A percentile compares a stretch with the other conserved stretches of the same genome.
Evolutionary conservation across 2,113 vertebrate species (phyloP).

Genomic region (Hemiprocne comata): DNA sequence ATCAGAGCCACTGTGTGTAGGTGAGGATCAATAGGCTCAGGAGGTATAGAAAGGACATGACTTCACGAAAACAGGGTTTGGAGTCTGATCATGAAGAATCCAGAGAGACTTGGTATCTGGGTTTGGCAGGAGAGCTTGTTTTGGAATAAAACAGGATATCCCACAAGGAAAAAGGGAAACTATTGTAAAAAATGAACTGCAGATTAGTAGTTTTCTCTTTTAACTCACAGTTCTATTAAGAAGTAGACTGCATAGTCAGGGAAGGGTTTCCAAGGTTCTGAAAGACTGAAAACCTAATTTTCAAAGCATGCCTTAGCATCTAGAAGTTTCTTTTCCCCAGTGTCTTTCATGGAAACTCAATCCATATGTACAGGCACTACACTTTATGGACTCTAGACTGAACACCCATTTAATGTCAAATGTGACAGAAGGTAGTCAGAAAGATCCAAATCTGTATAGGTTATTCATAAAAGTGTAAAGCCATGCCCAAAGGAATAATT

Average conservation of each 20-base stretch:
- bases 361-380: neutral
- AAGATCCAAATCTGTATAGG: neutral
- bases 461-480: neutral
- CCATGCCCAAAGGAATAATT: neutral
- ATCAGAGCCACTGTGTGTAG: neutral
- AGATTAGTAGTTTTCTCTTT: neutral
- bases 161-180: neutral
- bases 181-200: neutral
- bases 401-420: neutral
- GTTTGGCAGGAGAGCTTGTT: neutral
- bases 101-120: neutral
- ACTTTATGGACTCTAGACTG: neutral
- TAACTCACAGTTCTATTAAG: neutral
- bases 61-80: neutral
- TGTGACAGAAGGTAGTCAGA: neutral
- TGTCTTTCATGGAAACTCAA: neutral
- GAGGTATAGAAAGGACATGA: neutral
- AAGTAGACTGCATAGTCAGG: neutral
- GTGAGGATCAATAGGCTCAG: constrained; percentile 27
- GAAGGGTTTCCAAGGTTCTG: neutral
- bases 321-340: neutral
- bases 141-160: neutral
- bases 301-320: neutral
- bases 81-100: neutral
- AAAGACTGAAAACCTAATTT: neutral